These are phyloP conservation scores for Papilio polytes DNA, from an alignment of 1,140 invertebrate genomes.

Conservation along the genomic window DNA sequence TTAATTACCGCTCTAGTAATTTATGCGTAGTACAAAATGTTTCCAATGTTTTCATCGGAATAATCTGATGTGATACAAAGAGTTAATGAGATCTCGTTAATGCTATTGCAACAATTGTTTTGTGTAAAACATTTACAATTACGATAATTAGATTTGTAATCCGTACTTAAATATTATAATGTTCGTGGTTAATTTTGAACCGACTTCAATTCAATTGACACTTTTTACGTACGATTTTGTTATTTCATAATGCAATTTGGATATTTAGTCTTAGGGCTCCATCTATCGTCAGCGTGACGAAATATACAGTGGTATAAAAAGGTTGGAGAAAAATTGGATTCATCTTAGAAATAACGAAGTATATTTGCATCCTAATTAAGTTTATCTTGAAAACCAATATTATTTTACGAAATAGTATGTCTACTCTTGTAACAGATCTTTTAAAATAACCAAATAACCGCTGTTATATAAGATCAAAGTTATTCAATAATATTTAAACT, in stretches of 20 bases:
- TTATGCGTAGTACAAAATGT: constrained; percentile 30
- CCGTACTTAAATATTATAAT: not conserved
- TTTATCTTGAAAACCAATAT: not conserved
- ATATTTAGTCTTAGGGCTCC: not conserved
- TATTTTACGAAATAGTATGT: not conserved
- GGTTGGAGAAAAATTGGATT: too few relatives aligned
- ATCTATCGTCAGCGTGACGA: not conserved
- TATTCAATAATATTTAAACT: too few relatives aligned
- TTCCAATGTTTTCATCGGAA: constrained; percentile 19
- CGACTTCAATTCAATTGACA: too few relatives aligned
- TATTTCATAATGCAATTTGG: not conserved
- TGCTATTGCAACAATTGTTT: constrained; percentile 24
- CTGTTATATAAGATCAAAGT: not conserved
- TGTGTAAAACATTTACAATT: not conserved
- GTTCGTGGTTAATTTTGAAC: not conserved
- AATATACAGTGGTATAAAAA: not conserved
- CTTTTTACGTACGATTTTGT: too few relatives aligned
- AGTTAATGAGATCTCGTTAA: constrained; percentile 17
- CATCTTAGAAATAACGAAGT: not conserved
- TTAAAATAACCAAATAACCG: not conserved
- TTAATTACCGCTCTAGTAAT: constrained; percentile 13
- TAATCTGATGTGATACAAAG: constrained; percentile 30
- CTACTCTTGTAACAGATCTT: not conserved
- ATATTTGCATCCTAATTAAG: not conserved
- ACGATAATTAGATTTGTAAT: not conserved